Evolutionary conservation across 2,797 vertebrate genomes (phyloP), one percentile per base, ranked within the genome.

Genomic region (Trematomus bernacchii): DNA sequence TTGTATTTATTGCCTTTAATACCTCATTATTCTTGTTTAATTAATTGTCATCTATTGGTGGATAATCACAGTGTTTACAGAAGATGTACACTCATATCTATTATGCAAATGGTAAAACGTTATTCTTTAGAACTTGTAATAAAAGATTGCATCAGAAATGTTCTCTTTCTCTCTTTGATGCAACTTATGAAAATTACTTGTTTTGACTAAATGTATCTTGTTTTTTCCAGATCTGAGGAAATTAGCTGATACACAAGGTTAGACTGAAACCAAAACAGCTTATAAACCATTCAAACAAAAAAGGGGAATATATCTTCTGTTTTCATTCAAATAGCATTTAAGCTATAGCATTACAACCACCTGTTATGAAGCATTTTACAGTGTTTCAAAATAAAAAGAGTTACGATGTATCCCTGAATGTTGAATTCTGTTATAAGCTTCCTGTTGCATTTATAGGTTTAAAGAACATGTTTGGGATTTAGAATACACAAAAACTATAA

Each of bases 11-110:
- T 89, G 33, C 71, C 53, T 87, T 83, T 52, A 93, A 93, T 97
- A 97, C 95, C 96, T 97, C 96, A 96, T 65, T 37, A 58, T 72
- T 77, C 40, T 67, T 57, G 54, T 89, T 91, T 37, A 37, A 87
- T 83, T 85, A 52, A 86, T 87, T 66, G 88, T 57, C 78, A 88
- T 93, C 86, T 87, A 92, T 87, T 94, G 93, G 94, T 91, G 88
- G 87, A 77, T 88, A 47, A 1, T 68, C 44, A 13, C 18, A 43
- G 8, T 84, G 40, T 60, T 66, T 76, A 66, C 46, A 71, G 57
- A 60, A 23, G 51, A 1, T 44, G 60, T 48, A 57, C 18, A 43
- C 37, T 52, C 46, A 3, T 58, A 73, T 59, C 61, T 53, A 14
- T 0, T 18, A 48, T 66, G 57, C 37, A 18, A 42, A 62, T 52